phyloP scores from a whole-genome alignment of 2,113 vertebrate genomes.

The Podarcis raffonei region DNA sequence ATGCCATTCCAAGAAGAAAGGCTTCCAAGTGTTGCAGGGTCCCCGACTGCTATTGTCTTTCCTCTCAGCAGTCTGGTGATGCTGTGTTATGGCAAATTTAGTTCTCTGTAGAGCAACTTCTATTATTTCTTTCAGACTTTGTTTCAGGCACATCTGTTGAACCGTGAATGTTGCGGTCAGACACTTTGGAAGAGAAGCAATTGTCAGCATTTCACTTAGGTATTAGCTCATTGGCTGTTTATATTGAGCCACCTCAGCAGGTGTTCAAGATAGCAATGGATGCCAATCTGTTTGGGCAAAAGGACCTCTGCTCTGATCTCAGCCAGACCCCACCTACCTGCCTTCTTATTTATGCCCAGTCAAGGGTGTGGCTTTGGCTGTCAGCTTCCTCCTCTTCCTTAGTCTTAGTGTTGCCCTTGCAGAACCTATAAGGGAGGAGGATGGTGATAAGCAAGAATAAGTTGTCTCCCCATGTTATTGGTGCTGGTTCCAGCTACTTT shows the following conservation, averaged over 20 bases:
- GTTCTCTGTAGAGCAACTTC: neutral
- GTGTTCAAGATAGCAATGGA: neutral
- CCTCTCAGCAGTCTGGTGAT: neutral
- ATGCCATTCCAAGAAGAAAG: neutral
- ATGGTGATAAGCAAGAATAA: too few relatives aligned
- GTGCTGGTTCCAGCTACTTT: too few relatives aligned
- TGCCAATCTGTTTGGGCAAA: neutral
- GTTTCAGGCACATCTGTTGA: neutral
- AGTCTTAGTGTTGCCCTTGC: too few relatives aligned
- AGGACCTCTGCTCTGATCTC: too few relatives aligned
- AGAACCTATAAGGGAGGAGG: too few relatives aligned
- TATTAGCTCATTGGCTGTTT: neutral
- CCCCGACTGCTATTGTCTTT: neutral
- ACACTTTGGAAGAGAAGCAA: neutral
- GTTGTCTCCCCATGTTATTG: too few relatives aligned
- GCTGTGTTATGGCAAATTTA: neutral
- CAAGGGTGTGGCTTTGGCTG: too few relatives aligned
- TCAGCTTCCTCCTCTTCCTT: too few relatives aligned
- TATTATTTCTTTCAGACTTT: neutral
- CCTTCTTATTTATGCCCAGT: too few relatives aligned
- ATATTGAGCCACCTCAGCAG: too few relatives aligned
- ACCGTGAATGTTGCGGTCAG: neutral
- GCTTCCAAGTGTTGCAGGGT: neutral
- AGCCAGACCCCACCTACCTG: too few relatives aligned
- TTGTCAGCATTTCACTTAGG: too few relatives aligned